Evolutionary conservation across 53 echinoderm and acorn worm species (phyloP).

Genomic region (Echinarachnius parma): DNA sequence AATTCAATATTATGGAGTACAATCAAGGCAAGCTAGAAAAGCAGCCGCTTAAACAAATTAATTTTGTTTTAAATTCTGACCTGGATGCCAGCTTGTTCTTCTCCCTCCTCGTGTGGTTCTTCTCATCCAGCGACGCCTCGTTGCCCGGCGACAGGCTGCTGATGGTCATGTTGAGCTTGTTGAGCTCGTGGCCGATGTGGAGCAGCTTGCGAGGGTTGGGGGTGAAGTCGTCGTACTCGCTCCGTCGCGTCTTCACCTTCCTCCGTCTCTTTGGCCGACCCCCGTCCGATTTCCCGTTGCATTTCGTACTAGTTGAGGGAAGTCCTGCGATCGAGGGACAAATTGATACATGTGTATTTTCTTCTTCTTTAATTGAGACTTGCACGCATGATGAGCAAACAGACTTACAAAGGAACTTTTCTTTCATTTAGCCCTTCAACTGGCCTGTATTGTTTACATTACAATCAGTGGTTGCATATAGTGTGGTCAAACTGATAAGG

Average conservation of each 20-base stretch:
- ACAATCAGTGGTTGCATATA: no score
- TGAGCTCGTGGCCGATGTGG: conserved; percentile 89
- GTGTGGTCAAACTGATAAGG: no score
- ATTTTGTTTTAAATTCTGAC: conserved; percentile 44
- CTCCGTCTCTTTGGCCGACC: conserved; percentile 16
- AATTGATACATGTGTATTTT: no score
- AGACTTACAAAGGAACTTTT: no score
- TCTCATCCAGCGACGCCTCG: conserved; percentile 62
- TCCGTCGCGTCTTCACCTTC: conserved; percentile 72
- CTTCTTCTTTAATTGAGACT: no score
- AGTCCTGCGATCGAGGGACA: no score
- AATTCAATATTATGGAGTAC: not conserved
- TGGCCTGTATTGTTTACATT: no score
- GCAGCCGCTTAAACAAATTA: not conserved
- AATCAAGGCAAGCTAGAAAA: not conserved
- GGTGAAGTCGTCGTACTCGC: conserved; percentile 94
- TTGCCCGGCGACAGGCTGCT: conserved; percentile 83
- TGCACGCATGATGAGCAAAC: no score
- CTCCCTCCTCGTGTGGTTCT: conserved; percentile 84
- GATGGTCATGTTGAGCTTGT: conserved; percentile 89
- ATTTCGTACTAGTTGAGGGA: conserved; percentile 35
- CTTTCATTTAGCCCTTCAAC: no score
- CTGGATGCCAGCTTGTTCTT: conserved; percentile 97
- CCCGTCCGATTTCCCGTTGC: not conserved
- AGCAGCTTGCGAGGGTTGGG: conserved; percentile 89